Conservation (phyloP, 2,888 invertebrate genomes). For the Meiosimyza platycephala region DNA sequence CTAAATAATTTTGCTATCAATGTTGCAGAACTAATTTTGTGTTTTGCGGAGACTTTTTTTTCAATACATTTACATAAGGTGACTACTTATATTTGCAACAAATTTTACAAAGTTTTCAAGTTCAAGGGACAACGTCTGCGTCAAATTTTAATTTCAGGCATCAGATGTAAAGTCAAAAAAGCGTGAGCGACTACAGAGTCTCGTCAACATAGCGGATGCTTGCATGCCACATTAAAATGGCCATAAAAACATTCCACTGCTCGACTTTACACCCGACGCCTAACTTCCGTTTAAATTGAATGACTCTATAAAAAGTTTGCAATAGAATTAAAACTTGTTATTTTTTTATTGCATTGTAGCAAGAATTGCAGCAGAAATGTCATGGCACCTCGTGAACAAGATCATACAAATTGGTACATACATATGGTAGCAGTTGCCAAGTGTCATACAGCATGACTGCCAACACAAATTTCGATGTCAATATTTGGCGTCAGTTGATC, state of each 20-base stretch:
- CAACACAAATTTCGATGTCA: not conserved
- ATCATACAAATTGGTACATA: no score
- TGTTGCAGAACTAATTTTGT: no score
- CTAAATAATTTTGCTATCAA: no score
- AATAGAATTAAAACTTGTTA: no score
- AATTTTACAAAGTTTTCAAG: not conserved
- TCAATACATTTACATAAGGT: no score
- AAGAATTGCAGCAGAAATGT: no score
- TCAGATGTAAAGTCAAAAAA: not conserved
- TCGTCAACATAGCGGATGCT: not conserved
- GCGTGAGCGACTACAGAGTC: not conserved
- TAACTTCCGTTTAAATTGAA: conserved; percentile 20
- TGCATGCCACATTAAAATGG: conserved; percentile 3
- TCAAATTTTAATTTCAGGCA: conserved; percentile 24
- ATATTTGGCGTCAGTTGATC: conserved; percentile 22
- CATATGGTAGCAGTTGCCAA: no score
- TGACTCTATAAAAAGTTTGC: not conserved
- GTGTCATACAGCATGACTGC: no score
- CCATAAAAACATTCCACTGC: not conserved
- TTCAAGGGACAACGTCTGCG: not conserved
- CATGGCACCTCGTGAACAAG: no score
- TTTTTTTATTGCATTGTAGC: no score
- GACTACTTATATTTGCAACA: no score
- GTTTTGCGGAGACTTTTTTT: no score
- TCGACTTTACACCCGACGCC: not conserved